A percentile compares a stretch with the other conserved stretches of the same genome.
These are phyloP conservation scores for Prenolepis imparis DNA, from an alignment of 2,888 invertebrate genomes.

Conservation along the genomic window DNA sequence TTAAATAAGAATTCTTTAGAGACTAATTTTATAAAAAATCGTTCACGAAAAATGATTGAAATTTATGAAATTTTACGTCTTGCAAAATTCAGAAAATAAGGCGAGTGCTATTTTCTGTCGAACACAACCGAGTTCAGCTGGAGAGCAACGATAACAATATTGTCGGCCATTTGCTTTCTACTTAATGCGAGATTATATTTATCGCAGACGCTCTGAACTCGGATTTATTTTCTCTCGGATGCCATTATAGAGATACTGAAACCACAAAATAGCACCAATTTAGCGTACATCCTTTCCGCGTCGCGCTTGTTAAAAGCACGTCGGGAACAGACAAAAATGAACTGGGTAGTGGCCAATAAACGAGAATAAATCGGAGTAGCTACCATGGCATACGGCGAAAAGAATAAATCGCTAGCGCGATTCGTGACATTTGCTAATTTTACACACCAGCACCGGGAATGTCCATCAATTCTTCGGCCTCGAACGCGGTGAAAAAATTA, in stretches of 20 bases:
- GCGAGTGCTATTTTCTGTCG: background rate
- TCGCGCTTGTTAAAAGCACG: conserved; percentile 24
- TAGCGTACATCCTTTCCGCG: conserved; percentile 13
- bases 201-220: background rate
- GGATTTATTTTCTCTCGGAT: background rate
- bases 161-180: background rate
- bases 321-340: conserved; percentile 14
- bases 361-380: conserved; percentile 34
- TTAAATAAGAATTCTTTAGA: background rate
- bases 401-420: conserved; percentile 31
- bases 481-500: conserved; percentile 18
- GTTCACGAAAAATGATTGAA: background rate
- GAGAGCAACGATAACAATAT: background rate
- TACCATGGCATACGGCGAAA: conserved; percentile 22
- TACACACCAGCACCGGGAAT: conserved; percentile 18
- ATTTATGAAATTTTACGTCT: conserved; percentile 1
- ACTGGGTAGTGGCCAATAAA: conserved; percentile 36
- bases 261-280: conserved; percentile 20
- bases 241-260: conserved; percentile 1
- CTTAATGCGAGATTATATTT: conserved; percentile 11
- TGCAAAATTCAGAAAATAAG: background rate
- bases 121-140: background rate
- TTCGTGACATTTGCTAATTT: conserved; percentile 32
- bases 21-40: background rate
- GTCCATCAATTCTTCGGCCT: conserved; percentile 11